phyloP scores from a whole-genome alignment of 2,113 vertebrate species.

The Anolis sagrei region DNA sequence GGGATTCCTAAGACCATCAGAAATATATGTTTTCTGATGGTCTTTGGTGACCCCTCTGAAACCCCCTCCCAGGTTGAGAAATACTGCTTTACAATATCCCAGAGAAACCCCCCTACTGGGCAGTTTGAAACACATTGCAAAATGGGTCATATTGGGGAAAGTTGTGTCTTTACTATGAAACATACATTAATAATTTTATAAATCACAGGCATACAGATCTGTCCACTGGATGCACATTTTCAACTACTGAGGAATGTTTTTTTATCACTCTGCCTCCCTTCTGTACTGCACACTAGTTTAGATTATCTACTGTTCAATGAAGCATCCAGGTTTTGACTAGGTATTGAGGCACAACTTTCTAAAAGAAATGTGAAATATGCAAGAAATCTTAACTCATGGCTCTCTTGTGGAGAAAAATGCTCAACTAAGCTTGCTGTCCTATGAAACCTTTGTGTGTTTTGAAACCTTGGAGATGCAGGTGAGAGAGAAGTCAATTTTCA shows the following conservation, averaged over 20 bases:
- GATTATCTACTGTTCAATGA: accelerated
- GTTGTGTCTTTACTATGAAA: not conserved
- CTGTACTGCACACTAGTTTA: not conserved
- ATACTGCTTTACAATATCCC: too few species aligned
- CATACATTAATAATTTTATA: not conserved
- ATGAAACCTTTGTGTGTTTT: slow-evolving; percentile 33
- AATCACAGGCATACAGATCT: too few species aligned
- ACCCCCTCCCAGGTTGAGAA: too few species aligned
- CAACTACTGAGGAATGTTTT: not conserved
- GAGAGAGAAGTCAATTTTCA: not conserved
- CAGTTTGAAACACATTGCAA: not conserved
- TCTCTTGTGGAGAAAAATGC: not conserved
- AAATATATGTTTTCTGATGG: too few species aligned
- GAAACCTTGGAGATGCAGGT: not conserved
- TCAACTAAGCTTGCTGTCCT: not conserved
- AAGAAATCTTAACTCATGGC: slow-evolving; percentile 14
- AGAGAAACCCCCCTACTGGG: too few species aligned
- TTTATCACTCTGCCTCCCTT: slow-evolving; percentile 2
- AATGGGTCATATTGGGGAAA: not conserved
- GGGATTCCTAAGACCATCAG: too few species aligned
- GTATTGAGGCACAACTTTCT: slow-evolving; percentile 15
- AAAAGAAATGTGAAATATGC: slow-evolving; percentile 33
- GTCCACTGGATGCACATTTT: slow-evolving; percentile 3
- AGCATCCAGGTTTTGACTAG: slow-evolving; percentile 29
- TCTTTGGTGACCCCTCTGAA: too few species aligned